phyloP scores from a whole-genome alignment of 2,113 vertebrate genomes.

The Hippocampus mohnikei region DNA sequence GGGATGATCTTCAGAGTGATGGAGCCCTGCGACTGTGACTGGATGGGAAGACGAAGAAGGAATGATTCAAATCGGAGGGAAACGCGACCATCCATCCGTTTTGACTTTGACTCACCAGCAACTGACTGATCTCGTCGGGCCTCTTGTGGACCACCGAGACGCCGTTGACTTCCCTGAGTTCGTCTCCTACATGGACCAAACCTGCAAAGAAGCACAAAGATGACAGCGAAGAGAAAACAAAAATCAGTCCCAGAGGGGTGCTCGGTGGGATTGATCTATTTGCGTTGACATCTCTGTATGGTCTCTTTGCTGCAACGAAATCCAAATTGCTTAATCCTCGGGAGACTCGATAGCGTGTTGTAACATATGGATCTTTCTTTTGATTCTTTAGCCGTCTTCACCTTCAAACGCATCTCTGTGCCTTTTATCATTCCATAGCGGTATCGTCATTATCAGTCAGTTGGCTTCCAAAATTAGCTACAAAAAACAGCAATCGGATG shows the following conservation, averaged over 20 bases:
- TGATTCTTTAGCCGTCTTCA: background rate
- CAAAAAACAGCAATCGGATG: background rate
- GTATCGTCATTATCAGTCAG: background rate
- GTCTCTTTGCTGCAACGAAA: constrained; percentile 32
- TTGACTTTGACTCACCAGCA: constrained; percentile 77
- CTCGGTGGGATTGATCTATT: constrained; percentile 13
- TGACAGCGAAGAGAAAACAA: background rate
- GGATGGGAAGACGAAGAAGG: constrained; percentile 29
- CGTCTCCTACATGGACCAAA: constrained; percentile 92
- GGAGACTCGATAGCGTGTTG: background rate
- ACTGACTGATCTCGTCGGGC: constrained; percentile 94
- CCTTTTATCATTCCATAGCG: background rate
- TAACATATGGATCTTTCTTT: background rate
- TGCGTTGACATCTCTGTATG: constrained; percentile 14
- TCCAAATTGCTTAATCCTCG: constrained; percentile 26
- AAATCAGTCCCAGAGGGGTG: background rate
- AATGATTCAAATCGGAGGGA: background rate
- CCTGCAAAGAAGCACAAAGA: constrained; percentile 65
- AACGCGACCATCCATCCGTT: background rate
- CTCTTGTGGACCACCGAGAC: constrained; percentile 87
- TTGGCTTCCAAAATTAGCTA: constrained; percentile 1
- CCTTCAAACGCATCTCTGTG: background rate
- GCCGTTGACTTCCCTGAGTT: constrained; percentile 93
- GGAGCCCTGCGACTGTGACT: constrained; percentile 95
- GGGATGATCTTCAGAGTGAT: constrained; percentile 96